Conservation (phyloP, 1,140 invertebrate species). For the Drosophila bifasciata region DNA sequence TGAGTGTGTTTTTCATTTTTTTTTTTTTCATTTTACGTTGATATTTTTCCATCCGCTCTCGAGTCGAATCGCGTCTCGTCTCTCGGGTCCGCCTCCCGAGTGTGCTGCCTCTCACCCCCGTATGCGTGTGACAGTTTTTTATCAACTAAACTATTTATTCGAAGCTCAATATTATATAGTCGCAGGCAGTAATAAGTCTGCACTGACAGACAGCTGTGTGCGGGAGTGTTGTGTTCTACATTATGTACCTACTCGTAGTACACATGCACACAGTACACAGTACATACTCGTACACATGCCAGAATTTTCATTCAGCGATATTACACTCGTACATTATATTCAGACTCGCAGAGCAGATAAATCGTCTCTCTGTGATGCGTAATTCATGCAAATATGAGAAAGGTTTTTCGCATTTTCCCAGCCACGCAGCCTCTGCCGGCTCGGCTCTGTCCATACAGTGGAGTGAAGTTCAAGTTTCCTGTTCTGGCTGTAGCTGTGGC, state of each 20-base stretch:
- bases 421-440: background rate
- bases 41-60: too few species aligned
- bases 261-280: background rate
- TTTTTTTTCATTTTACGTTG: too few species aligned
- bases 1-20: too few species aligned
- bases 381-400: constrained; percentile 28
- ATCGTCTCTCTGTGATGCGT: constrained; percentile 31
- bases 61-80: too few species aligned
- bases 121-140: constrained; percentile 29
- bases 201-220: constrained; percentile 12
- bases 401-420: constrained; percentile 66
- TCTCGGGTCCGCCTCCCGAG: too few species aligned
- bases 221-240: constrained; percentile 10
- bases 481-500: constrained; percentile 51
- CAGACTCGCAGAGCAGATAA: constrained; percentile 39
- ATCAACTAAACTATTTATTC: constrained; percentile 55
- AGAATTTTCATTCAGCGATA: background rate
- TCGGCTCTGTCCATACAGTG: constrained; percentile 5
- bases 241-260: constrained; percentile 22
- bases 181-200: constrained; percentile 29
- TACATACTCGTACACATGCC: background rate
- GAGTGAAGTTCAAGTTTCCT: constrained; percentile 63
- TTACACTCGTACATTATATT: constrained; percentile 4
- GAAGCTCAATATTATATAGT: constrained; percentile 59
- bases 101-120: too few species aligned